phyloP scores from a whole-genome alignment of 2,113 vertebrate genomes.

The Mus musculus region DNA sequence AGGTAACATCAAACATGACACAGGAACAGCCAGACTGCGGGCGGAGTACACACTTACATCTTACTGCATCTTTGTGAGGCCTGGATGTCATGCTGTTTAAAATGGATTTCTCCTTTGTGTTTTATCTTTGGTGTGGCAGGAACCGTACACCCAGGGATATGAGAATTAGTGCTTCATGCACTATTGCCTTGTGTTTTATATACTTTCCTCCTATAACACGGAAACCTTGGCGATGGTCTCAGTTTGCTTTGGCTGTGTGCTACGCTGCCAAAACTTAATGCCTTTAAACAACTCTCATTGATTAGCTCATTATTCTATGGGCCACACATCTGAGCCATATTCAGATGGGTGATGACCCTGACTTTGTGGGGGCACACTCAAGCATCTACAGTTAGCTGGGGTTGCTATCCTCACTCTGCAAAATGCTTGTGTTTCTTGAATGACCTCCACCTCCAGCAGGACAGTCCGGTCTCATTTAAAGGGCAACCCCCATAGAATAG shows the following conservation, averaged over 20 bases:
- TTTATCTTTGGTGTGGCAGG: neutral
- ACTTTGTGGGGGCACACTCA: neutral
- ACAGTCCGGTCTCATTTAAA: neutral
- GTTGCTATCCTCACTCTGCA: neutral
- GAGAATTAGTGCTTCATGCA: neutral
- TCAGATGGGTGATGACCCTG: neutral
- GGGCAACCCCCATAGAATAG: neutral
- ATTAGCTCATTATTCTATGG: neutral
- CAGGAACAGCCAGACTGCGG: neutral
- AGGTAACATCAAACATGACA: neutral
- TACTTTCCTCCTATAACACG: neutral
- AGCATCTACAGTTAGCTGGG: neutral
- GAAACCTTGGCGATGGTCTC: neutral
- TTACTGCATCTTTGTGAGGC: neutral
- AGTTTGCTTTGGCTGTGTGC: constrained; percentile 16
- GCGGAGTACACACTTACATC: neutral
- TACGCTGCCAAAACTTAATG: neutral
- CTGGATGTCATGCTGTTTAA: neutral
- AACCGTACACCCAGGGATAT: neutral
- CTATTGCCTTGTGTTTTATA: neutral
- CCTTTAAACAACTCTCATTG: neutral
- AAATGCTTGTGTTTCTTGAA: neutral
- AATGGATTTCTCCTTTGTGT: neutral
- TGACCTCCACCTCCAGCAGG: neutral
- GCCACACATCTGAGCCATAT: neutral